Percentiles rank a stretch among this genome's conserved stretches.
Conservation (phyloP, 2,797 vertebrate species). For the Cheirogaleus major region DNA sequence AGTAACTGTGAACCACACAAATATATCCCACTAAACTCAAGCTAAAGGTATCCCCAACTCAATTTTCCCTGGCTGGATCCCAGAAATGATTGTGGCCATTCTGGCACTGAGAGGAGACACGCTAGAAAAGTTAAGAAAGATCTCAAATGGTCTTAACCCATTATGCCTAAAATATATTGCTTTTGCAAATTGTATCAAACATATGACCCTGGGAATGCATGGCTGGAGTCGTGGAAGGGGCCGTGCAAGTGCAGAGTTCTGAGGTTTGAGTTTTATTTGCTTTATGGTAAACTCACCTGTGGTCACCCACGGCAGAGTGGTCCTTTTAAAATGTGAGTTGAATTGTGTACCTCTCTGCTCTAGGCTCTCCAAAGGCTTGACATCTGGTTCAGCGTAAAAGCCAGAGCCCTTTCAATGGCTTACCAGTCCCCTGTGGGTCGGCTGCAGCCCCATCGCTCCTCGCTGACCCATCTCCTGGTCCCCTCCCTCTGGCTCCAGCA, state of each 20-base stretch:
- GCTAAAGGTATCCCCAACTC: background rate
- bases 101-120: background rate
- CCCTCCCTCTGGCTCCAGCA: background rate
- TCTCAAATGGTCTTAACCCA: background rate
- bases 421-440: background rate
- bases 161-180: background rate
- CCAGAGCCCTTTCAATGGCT: background rate
- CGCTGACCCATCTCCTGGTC: background rate
- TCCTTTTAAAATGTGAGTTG: background rate
- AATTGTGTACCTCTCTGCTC: background rate
- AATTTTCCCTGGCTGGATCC: background rate
- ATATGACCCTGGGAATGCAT: background rate
- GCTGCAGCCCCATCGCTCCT: background rate
- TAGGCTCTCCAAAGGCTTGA: background rate
- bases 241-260: background rate
- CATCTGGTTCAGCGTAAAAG: background rate
- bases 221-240: background rate
- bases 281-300: background rate
- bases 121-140: background rate
- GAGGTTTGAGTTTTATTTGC: background rate
- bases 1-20: background rate
- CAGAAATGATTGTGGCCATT: background rate
- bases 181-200: slow-evolving; percentile 3
- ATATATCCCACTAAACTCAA: background rate
- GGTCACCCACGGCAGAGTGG: background rate